Conservation (phyloP, 2,113 vertebrate genomes). For the Tupaia chinensis region DNA sequence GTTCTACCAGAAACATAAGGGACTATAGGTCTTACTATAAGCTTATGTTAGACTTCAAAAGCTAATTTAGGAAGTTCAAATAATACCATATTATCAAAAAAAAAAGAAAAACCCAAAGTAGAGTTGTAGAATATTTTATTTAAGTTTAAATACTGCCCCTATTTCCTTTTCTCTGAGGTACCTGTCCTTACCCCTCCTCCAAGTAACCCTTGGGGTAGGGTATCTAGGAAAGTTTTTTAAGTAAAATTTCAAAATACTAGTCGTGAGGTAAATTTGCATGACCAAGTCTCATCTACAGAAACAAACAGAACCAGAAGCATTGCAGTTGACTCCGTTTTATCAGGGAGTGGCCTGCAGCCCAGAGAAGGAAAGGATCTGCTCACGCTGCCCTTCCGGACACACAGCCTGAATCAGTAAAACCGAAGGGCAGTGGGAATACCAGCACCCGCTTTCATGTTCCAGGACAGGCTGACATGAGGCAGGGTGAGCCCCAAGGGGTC, state of each 20-base stretch:
- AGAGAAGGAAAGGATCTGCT: background rate
- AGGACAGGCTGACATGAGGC: background rate
- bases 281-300: background rate
- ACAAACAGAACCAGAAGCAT: background rate
- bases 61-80: background rate
- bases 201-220: background rate
- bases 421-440: background rate
- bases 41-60: background rate
- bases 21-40: background rate
- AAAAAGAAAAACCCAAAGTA: background rate
- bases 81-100: background rate
- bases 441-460: background rate
- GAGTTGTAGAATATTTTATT: background rate
- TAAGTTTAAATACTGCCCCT: constrained; percentile 14
- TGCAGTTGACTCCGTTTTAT: background rate
- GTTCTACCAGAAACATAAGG: background rate
- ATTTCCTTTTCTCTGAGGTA: background rate
- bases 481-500: background rate
- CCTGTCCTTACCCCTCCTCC: background rate
- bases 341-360: background rate
- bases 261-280: background rate
- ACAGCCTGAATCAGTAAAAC: background rate
- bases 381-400: background rate
- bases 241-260: background rate
- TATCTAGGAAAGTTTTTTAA: constrained; percentile 22